Conservation (phyloP, 2,888 invertebrate species). For the Aleiodes alternator region DNA sequence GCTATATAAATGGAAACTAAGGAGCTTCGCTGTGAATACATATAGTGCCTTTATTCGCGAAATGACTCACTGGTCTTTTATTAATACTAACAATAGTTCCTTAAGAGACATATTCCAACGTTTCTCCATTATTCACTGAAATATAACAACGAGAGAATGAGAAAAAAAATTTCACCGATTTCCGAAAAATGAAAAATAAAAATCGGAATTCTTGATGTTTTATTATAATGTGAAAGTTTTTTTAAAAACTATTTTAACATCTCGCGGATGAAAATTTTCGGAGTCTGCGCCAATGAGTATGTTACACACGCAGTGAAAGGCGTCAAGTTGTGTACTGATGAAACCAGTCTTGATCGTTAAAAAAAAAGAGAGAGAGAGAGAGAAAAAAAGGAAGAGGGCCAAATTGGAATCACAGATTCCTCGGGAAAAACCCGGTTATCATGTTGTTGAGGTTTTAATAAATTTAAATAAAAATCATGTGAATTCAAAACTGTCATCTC, state of each 20-base stretch:
- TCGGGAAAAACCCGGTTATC: not conserved
- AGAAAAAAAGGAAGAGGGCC: slow-evolving; percentile 20
- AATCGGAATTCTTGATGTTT: not conserved
- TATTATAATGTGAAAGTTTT: slow-evolving; percentile 39
- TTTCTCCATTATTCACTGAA: not conserved
- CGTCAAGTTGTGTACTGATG: slow-evolving; percentile 33
- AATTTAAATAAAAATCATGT: too few species aligned
- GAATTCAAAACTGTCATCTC: too few species aligned
- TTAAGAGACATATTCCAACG: not conserved
- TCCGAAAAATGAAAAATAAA: too few species aligned
- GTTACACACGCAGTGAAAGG: slow-evolving; percentile 53
- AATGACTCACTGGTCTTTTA: not conserved
- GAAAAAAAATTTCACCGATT: too few species aligned
- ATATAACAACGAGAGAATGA: too few species aligned
- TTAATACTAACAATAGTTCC: not conserved
- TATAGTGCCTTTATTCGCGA: slow-evolving; percentile 44
- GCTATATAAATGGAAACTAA: slow-evolving; percentile 45
- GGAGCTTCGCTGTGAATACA: slow-evolving; percentile 61
- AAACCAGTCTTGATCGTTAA: slow-evolving; percentile 44
- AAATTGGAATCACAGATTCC: slow-evolving; percentile 17
- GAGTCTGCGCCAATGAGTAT: slow-evolving; percentile 46
- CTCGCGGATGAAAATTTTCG: not conserved
- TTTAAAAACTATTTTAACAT: not conserved
- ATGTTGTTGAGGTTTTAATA: too few species aligned
- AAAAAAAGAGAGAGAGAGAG: not conserved